Base-by-base conservation (phyloP, 2,888 invertebrate species). In the Aricia artaxerxes region DNA sequence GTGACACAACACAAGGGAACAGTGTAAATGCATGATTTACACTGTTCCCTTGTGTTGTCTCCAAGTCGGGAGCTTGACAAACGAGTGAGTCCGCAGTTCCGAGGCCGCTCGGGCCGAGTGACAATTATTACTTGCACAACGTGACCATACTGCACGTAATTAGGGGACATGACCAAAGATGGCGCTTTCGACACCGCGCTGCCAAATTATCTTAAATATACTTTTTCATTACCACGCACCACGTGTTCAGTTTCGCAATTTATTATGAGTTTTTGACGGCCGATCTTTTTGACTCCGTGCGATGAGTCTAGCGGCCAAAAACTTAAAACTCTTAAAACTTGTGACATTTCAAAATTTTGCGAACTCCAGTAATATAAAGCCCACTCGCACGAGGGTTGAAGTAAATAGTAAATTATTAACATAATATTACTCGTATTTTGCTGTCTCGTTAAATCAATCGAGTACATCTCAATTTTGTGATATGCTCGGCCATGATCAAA, bases 111-210 rank as follows among this genome's bases (percentile, higher is more conserved):
- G 38, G 6, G 1, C 40, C 40, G n/a, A 7, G 16, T 16, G 7
- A 73, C 40, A 40, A 73, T 40, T 40, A 73, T 40, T 40, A 44
- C 73, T 73, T 73, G 24, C 73, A 40, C 73, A 73, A 73, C 73
- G 44, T 44, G 73, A 73, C 73, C 44, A 73, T 44, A 73, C 73
- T 7, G 24, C 73, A 73, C 24, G n/a, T n/a, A 73, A 73, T 73
- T 40, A 44, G 31, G 40, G 53, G 53, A 57, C 76, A 35, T 76
- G 53, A 31, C 76, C 76, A 76, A 53, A 76, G 76, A 76, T 76
- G 76, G 57, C 53, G 16, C 76, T 76, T 57, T 16, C 76, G 24
- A 57, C 53, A 76, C 38, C 24, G 73, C 3, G 24, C 24, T 2
- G 35, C 35, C 73, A n/a, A 73, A 73, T 73, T 73, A 73, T 69